Conservation (phyloP, 2,113 vertebrate species). For the Cariama cristata region DNA sequence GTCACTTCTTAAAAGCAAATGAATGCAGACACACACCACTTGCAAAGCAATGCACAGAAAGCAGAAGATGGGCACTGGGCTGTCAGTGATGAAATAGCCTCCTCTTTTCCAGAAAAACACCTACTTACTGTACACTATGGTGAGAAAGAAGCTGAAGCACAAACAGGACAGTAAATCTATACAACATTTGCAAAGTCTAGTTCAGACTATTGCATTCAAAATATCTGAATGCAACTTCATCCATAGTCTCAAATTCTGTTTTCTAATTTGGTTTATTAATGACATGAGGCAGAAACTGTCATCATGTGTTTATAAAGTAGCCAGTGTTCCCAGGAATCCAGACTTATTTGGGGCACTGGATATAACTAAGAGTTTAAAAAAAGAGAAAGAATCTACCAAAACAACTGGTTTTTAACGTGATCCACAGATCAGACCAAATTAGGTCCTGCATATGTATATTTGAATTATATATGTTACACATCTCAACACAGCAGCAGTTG, state of each 20-base stretch:
- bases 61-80: background rate
- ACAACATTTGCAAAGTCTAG: background rate
- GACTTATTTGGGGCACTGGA: background rate
- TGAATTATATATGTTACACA: background rate
- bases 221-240: background rate
- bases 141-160: background rate
- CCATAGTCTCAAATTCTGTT: background rate
- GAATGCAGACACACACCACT: background rate
- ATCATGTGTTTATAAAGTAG: background rate
- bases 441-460: background rate
- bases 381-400: background rate
- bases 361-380: background rate
- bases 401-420: background rate
- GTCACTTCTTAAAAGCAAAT: background rate
- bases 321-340: background rate
- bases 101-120: background rate
- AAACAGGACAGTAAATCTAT: background rate
- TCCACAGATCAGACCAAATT: background rate
- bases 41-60: background rate
- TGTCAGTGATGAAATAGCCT: background rate
- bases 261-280: background rate
- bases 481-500: background rate
- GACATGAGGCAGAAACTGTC: background rate
- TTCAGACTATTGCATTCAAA: background rate
- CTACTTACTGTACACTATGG: background rate